Percentiles rank a stretch among this genome's conserved stretches.
Evolutionary conservation across 1,140 invertebrate species (phyloP).

Genomic region (Chrysoperla carnea): DNA sequence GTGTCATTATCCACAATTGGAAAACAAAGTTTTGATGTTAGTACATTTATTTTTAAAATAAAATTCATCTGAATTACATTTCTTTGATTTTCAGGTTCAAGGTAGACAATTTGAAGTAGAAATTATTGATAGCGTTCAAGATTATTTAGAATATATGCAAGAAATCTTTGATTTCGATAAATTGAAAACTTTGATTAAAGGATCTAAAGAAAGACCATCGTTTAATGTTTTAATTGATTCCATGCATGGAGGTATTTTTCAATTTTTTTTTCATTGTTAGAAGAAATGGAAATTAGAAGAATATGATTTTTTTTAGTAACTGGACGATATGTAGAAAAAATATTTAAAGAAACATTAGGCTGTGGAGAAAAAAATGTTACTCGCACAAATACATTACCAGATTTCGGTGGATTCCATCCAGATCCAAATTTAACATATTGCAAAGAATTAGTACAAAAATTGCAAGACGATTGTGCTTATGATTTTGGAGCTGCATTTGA

Average conservation of each 20-base stretch:
- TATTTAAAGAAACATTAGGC: slow-evolving; percentile 78
- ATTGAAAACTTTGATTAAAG: slow-evolving; percentile 58
- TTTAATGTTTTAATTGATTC: slow-evolving; percentile 83
- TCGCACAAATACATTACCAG: slow-evolving; percentile 58
- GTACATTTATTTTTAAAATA: not conserved
- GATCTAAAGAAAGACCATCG: slow-evolving; percentile 37
- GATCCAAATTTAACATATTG: slow-evolving; percentile 98
- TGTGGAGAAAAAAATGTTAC: slow-evolving; percentile 51
- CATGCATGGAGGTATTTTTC: slow-evolving; percentile 73
- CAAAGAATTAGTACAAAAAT: slow-evolving; percentile 54
- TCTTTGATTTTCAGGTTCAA: slow-evolving; percentile 35
- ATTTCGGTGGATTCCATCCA: slow-evolving; percentile 95
- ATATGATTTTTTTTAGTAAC: slow-evolving; percentile 47
- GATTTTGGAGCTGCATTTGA: slow-evolving; percentile 98
- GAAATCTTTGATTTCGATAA: slow-evolving; percentile 90
- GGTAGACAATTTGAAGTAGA: slow-evolving; percentile 67
- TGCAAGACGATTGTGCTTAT: slow-evolving; percentile 47
- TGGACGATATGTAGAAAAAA: slow-evolving; percentile 83
- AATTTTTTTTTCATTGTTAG: not conserved
- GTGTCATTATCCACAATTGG: slow-evolving; percentile 62
- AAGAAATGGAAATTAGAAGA: not conserved
- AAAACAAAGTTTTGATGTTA: slow-evolving; percentile 33
- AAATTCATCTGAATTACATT: slow-evolving; percentile 2
- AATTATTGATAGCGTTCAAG: slow-evolving; percentile 79
- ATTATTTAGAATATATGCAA: slow-evolving; percentile 89